These are phyloP conservation scores for Saccostrea echinata DNA, from an alignment of 1,140 invertebrate genomes.

Conservation along the genomic window DNA sequence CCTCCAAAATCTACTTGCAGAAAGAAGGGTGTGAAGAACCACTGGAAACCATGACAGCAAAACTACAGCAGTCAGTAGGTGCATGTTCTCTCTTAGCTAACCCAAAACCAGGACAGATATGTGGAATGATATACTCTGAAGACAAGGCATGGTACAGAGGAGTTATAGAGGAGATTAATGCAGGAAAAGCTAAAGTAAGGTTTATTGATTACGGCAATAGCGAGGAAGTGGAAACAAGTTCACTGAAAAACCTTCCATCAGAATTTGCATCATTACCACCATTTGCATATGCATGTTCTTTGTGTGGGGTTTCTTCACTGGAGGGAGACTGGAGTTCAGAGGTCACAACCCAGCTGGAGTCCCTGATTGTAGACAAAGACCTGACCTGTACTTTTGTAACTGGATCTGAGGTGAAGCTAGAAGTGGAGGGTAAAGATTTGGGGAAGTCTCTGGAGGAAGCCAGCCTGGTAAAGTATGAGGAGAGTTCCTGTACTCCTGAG, in stretches of 20 bases:
- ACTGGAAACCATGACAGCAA: conserved; percentile 77
- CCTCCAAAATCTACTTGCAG: conserved; percentile 81
- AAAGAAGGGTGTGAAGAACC: conserved; percentile 70
- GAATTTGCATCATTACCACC: conserved; percentile 61
- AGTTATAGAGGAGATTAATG: conserved; percentile 85
- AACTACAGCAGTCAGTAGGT: conserved; percentile 51
- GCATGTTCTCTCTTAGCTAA: not conserved
- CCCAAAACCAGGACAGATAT: conserved; percentile 82
- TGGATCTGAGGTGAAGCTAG: conserved; percentile 60
- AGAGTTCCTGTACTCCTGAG: conserved; percentile 1
- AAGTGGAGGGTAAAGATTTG: conserved; percentile 58
- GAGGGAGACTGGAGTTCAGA: conserved; percentile 66
- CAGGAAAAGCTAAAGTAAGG: conserved; percentile 82
- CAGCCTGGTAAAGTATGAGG: conserved; percentile 43
- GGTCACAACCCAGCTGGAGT: conserved; percentile 62
- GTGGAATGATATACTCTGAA: conserved; percentile 87
- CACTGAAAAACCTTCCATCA: conserved; percentile 57
- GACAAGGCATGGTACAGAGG: conserved; percentile 91
- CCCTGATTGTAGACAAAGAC: conserved; percentile 67
- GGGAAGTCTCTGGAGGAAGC: conserved; percentile 49
- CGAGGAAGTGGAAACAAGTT: conserved; percentile 57
- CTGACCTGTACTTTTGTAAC: conserved; percentile 66
- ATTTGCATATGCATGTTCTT: conserved; percentile 68
- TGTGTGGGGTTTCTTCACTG: conserved; percentile 59
- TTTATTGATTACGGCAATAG: conserved; percentile 83